phyloP scores from a whole-genome alignment of 2,113 vertebrate genomes.

The Bubo scandiacus region DNA sequence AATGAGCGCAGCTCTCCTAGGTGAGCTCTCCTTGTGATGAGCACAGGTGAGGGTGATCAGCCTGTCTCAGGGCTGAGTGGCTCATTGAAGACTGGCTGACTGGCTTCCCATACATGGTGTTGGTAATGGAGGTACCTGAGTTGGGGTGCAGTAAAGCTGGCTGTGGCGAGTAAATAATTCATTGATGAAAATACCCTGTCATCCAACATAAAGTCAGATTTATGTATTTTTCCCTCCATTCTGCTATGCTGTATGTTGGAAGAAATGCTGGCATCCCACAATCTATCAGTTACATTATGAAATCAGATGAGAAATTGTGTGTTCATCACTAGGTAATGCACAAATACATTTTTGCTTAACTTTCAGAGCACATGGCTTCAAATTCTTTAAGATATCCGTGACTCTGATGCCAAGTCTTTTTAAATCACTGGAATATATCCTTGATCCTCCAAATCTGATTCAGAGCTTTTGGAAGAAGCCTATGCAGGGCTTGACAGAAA shows the following conservation, averaged over 20 bases:
- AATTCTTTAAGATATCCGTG: background rate
- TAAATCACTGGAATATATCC: background rate
- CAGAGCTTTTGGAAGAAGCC: background rate
- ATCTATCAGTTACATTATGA: background rate
- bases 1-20: background rate
- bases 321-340: background rate
- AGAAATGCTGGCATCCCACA: background rate
- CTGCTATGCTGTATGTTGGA: background rate
- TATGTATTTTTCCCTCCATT: accelerated
- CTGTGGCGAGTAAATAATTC: background rate
- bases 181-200: background rate
- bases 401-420: background rate
- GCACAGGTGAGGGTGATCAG: background rate
- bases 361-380: background rate
- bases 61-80: background rate
- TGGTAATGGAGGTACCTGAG: background rate
- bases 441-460: background rate
- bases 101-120: background rate
- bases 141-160: background rate
- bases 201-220: background rate
- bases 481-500: background rate
- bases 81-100: background rate
- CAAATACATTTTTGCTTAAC: background rate
- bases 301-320: background rate
- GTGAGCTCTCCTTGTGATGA: background rate